phyloP scores from a whole-genome alignment of 2,113 vertebrate species.

The Hippocampus mohnikei region DNA sequence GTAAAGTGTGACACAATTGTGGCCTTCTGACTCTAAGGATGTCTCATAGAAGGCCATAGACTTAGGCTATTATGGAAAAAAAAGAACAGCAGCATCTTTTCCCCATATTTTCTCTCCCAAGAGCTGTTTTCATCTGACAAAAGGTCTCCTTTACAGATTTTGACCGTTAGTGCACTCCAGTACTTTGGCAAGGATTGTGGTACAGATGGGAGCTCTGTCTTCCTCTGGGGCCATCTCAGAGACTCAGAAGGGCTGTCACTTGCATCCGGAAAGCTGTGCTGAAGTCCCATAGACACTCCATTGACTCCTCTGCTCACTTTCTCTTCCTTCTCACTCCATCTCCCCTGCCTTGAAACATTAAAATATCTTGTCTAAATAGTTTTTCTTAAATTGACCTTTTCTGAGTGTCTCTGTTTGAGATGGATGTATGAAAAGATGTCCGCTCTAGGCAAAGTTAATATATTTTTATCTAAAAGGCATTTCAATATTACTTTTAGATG shows the following conservation, averaged over 20 bases:
- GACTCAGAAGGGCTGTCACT: constrained; percentile 36
- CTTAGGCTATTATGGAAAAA: no score
- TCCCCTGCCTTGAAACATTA: background rate
- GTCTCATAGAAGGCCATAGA: no score
- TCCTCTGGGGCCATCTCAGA: constrained; percentile 32
- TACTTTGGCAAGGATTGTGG: constrained; percentile 45
- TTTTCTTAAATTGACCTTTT: background rate
- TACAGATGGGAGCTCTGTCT: constrained; percentile 60
- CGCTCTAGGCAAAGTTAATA: background rate
- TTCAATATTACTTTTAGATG: background rate
- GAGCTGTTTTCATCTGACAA: constrained; percentile 6
- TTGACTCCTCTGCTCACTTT: constrained; percentile 12
- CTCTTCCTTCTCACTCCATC: background rate
- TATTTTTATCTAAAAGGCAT: background rate
- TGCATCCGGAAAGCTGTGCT: constrained; percentile 18
- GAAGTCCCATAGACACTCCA: background rate
- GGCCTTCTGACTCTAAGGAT: no score
- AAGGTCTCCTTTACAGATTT: constrained; percentile 42
- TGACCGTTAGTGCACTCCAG: constrained; percentile 30
- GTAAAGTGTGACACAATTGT: no score
- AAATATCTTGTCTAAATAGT: background rate
- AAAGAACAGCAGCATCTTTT: no score
- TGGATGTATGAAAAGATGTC: background rate
- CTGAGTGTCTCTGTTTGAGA: background rate
- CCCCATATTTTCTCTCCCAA: background rate